Evolutionary conservation across 1,140 invertebrate genomes (phyloP), one percentile per base, ranked within the genome.

Genomic region (Euwallacea fornicatus): DNA sequence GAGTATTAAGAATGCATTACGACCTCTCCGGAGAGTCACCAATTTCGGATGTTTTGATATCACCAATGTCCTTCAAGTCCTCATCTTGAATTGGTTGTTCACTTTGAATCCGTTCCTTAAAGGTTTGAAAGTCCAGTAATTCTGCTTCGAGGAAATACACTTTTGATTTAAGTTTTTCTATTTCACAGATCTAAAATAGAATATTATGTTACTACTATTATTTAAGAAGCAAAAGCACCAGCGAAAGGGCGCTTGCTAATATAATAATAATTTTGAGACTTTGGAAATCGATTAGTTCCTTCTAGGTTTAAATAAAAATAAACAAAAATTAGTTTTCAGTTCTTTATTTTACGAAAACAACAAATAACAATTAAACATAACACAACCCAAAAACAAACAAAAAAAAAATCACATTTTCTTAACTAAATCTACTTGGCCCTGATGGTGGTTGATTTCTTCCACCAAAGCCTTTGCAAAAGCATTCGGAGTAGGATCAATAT

Each of bases 401-500:
- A 16, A 13, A 8, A 11, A 43, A 61, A n/a, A 15, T 71, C 53
- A 73, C 21, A 33, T 63, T 47, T 72, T 67, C 9, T 69, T 44
- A 50, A 73, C 71, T 58, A 68, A 44, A 69, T 75, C 72, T 21
- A 75, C 74, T 64, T 73, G 72, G 66, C 69, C 63, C 42, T 77
- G 77, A 65, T 75, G 68, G 44, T 84, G 85, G 66, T 88, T 86
- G 11, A 89, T 84, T 78, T 89, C 88, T 3, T 82, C 81, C 8
- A 88, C 82, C 8, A 89, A 78, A 44, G 85, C 86, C 68, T 84
- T 83, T 0, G 86, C 85, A 56, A 89, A 82, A 70, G 85, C 81
- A 11, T 76, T 73, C 0, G 92, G 86, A 16, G 85, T 91, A 44
- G 91, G 86, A 71, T 89, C 85, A 71, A 88, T 85, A 58, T 88